Evolutionary conservation across 2,797 vertebrate species (phyloP), one percentile per base, ranked within the genome.

Genomic region (Acropternis orthonyx): DNA sequence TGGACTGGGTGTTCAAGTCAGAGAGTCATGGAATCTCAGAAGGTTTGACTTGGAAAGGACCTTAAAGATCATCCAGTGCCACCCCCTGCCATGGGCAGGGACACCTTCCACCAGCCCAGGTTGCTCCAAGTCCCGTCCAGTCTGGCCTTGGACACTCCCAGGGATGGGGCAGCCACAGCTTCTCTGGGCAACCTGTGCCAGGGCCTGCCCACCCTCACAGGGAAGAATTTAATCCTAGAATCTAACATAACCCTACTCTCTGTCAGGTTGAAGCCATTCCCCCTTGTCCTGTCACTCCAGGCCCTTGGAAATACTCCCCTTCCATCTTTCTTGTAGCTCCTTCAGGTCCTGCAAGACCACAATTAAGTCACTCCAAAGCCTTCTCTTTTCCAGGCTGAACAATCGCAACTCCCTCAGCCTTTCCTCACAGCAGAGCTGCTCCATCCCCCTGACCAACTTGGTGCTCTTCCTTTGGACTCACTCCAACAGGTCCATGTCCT

Each of bases 201-300:
- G 30, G 9, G 14, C 28, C 55, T 67, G 0, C 0, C 0, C 55
- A 28, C 2, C 36, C 32, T 76, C 27, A 0, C 1, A 43, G 10
- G 15, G 34, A 10, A 4, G 1, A 43, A 15, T 24, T 56, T 18
- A 8, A 37, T 51, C 36, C 71, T 21, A 55, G 7, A 28, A 37
- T 37, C 41, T 7, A 28, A 18, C 43, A 32, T 0, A 7, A 6
- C 16, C 22, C 19, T 36, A 4, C 6, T 12, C 27, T 56, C 23
- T 56, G 17, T 3, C 16, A 6, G 4, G 63, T 7, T 24, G 78
- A 49, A 82, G 27, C 49, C 10, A 12, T 56, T 69, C 17, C 2
- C 12, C 23, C 23, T 56, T 49, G 4, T 6, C 36, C 36, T 55
- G 23, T 23, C 49, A 4, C 55, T 75, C 10, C 77, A 55, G 12